Evolutionary conservation across 2,888 invertebrate genomes (phyloP).

Genomic region (Drosophila diplacantha): DNA sequence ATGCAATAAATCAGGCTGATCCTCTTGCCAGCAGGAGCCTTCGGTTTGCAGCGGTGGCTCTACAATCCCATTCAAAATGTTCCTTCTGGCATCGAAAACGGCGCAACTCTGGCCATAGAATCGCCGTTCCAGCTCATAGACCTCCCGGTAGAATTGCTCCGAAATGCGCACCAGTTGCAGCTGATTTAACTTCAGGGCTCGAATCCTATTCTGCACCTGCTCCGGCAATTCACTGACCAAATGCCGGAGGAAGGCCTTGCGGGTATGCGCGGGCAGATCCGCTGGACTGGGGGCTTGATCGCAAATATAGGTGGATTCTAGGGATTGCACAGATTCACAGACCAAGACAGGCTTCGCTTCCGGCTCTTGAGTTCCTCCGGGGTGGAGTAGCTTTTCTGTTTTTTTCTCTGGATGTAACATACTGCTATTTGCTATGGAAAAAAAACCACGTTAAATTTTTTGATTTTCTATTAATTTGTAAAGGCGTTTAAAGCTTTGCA

Average conservation of each 20-base stretch:
- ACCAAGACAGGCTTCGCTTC: background rate
- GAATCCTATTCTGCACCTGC: constrained; percentile 17
- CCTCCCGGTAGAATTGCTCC: constrained; percentile 22
- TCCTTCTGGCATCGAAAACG: constrained; percentile 50
- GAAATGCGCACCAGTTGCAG: constrained; percentile 29
- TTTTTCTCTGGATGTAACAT: constrained; percentile 1
- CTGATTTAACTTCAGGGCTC: constrained; percentile 19
- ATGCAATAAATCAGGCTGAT: constrained; percentile 32
- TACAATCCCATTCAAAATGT: constrained; percentile 47
- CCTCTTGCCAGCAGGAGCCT: constrained; percentile 48
- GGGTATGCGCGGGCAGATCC: constrained; percentile 8
- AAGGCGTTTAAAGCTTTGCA: background rate
- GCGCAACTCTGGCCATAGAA: constrained; percentile 51
- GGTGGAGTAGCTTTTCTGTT: background rate
- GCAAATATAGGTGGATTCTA: background rate
- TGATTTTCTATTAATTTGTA: background rate
- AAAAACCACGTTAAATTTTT: background rate
- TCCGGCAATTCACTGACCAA: constrained; percentile 15
- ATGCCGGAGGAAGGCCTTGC: constrained; percentile 25
- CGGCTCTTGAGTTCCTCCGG: background rate
- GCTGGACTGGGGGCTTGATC: constrained; percentile 16
- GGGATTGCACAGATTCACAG: constrained; percentile 8
- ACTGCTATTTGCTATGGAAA: background rate
- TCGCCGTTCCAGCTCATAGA: constrained; percentile 39
- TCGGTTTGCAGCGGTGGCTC: constrained; percentile 44